Conservation (phyloP, 1,140 invertebrate genomes). For the Sinella curviseta region DNA sequence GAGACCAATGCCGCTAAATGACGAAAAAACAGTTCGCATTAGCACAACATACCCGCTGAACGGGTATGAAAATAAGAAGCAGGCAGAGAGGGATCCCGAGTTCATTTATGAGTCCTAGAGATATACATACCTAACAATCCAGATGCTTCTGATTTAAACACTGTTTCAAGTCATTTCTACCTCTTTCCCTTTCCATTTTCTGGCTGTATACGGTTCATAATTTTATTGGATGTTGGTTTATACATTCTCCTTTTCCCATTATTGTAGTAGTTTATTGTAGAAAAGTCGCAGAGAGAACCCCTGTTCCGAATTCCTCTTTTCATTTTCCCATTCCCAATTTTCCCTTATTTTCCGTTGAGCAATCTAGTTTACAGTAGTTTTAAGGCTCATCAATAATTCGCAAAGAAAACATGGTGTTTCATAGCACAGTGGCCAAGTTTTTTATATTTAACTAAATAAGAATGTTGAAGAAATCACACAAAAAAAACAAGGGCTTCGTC, state of each 20-base stretch:
- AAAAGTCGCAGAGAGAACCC: neutral
- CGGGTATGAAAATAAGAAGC: too few species aligned
- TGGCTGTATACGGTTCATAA: neutral
- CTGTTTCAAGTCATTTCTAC: neutral
- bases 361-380: neutral
- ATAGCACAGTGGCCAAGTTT: neutral
- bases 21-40: too few species aligned
- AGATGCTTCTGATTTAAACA: constrained; percentile 14
- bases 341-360: neutral
- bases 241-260: too few species aligned
- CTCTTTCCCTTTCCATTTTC: neutral
- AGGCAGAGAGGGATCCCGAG: too few species aligned
- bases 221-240: neutral
- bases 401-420: neutral
- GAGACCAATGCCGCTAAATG: too few species aligned
- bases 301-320: neutral
- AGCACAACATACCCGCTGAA: too few species aligned
- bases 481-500: neutral
- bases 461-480: neutral
- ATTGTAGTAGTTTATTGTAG: neutral
- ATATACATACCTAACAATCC: neutral
- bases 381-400: constrained; percentile 18
- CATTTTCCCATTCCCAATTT: neutral
- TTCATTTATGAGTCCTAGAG: neutral
- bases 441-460: too few species aligned